Base-by-base conservation (phyloP, 1,140 invertebrate species). In the Hyles euphorbiae region DNA sequence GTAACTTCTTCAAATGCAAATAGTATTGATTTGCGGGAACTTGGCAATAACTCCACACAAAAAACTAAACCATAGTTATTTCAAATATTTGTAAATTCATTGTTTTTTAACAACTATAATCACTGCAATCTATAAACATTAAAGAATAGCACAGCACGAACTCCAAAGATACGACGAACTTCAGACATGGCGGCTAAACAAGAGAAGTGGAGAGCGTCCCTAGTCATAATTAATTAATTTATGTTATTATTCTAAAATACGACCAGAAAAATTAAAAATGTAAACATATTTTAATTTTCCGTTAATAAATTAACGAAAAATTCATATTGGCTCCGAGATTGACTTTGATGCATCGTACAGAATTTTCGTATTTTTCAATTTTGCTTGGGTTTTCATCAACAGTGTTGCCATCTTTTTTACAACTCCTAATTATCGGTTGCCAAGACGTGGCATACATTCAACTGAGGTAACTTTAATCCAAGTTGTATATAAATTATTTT, bases 161-260 rank as follows among this genome's bases (percentile, higher is more conserved):
- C 76, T 83, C 80, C 73, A 67, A 79, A 76, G 75, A 81, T 76
- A 75, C 82, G 77, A 74, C 81, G 77, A 85, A 80, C 78, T 81
- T 85, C 80, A 86, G 86, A 84, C 78, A 88, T 88, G 86, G 86
- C 86, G 82, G 86, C 82, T 78, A 83, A 83, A 74, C 79, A 75
- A 77, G 72, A 74, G 71, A 71, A 83, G 48, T 77, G 75, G 78
- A 69, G 77, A 83, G 83, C 82, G 83, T 85, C 80, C 78, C 65
- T 81, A 72, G 59, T 72, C 72, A 83, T 78, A 76, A 67, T 69
- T 69, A 78, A 82, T 72, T 74, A 66, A 60, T 65, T 76, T 80
- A 65, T 62, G 69, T 83, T 83, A 70, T 82, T 88, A 83, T 67
- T 83, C 73, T 58, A 80, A 78, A 76, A 80, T 76, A 66, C 71